A percentile compares a stretch with the other conserved stretches of the same genome.
These are phyloP conservation scores for Empis livida DNA, from an alignment of 2,888 invertebrate species.

Conservation along the genomic window DNA sequence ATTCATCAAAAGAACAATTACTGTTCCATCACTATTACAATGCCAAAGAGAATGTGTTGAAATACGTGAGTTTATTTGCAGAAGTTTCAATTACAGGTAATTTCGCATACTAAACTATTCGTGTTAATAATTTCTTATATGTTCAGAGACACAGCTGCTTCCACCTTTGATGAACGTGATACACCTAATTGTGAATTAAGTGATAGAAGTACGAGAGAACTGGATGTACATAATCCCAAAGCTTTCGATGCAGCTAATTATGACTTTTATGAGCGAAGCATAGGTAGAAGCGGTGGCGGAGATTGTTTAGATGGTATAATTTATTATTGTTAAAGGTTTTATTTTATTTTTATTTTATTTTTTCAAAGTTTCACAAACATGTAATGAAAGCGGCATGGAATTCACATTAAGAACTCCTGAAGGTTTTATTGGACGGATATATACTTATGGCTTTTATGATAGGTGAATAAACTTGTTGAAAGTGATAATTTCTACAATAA, in stretches of 20 bases:
- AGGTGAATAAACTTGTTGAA: slow-evolving; percentile 22
- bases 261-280: slow-evolving; percentile 71
- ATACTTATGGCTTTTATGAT: slow-evolving; percentile 84
- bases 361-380: slow-evolving; percentile 75
- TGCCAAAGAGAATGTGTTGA: slow-evolving; percentile 79
- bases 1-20: slow-evolving; percentile 59
- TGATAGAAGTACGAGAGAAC: slow-evolving; percentile 69
- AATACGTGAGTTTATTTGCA: slow-evolving; percentile 68
- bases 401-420: slow-evolving; percentile 79
- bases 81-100: slow-evolving; percentile 77
- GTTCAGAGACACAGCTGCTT: slow-evolving; percentile 42
- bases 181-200: slow-evolving; percentile 71
- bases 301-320: slow-evolving; percentile 71
- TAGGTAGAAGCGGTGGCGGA: slow-evolving; percentile 54
- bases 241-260: slow-evolving; percentile 77
- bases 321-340: too few relatives aligned
- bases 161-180: slow-evolving; percentile 46
- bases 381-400: slow-evolving; percentile 90
- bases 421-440: slow-evolving; percentile 80
- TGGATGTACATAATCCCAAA: slow-evolving; percentile 73
- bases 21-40: slow-evolving; percentile 59
- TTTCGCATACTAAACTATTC: slow-evolving; percentile 1
- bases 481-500: too few relatives aligned
- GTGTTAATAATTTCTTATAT: not conserved
- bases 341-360: slow-evolving; percentile 3